Evolutionary conservation across 2,888 invertebrate species (phyloP).

Genomic region (Falcaria lacertinaria): DNA sequence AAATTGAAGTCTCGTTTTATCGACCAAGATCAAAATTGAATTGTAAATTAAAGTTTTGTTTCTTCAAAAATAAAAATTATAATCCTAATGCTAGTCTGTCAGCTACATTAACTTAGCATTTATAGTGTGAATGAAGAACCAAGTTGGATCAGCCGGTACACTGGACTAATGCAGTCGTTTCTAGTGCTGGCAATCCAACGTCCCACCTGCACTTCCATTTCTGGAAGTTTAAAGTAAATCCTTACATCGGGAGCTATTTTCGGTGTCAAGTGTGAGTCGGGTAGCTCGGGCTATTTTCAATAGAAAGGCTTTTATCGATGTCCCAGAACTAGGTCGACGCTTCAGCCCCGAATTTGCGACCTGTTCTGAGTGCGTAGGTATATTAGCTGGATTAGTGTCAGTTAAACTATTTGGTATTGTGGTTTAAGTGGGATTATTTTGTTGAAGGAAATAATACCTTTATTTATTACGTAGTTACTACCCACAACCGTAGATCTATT

Average conservation of each 20-base stretch:
- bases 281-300: conserved; percentile 44
- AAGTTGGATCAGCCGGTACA: background rate
- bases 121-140: no score
- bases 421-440: background rate
- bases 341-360: conserved; percentile 36
- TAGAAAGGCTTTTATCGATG: conserved; percentile 53
- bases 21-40: no score
- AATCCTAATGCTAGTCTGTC: no score
- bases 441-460: no score
- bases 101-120: no score
- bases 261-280: conserved; percentile 35
- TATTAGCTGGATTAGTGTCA: conserved; percentile 4
- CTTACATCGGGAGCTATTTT: conserved; percentile 30
- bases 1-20: no score
- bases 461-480: no score
- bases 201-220: background rate
- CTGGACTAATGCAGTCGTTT: background rate
- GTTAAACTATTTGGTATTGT: conserved; percentile 4
- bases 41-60: no score
- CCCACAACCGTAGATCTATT: no score
- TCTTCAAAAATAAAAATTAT: no score
- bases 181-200: background rate
- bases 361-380: conserved; percentile 10
- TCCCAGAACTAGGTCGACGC: conserved; percentile 48
- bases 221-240: conserved; percentile 11